Evolutionary conservation across 2,113 vertebrate species (phyloP), one percentile per base, ranked within the genome.

Genomic region (Gymnocephalus cernua): DNA sequence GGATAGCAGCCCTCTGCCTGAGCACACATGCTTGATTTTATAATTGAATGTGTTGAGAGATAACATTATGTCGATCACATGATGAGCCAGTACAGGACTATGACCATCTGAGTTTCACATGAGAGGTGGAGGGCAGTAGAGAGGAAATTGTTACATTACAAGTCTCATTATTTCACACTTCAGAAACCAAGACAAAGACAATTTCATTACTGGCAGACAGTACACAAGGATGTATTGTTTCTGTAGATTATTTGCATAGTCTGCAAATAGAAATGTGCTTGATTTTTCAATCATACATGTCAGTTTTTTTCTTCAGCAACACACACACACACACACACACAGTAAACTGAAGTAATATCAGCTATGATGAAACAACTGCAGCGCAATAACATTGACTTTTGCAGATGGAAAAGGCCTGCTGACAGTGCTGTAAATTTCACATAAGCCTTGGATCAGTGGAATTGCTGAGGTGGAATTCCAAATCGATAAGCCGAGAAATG

Each of bases 401-500:
- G 25, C 16, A 23, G 25, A 71, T 38, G 41, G 41, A 57, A 23
- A 47, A 68, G 53, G 9, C 38, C 29, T 12, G 16, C 51, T 59
- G 18, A 73, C 29, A 68, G 41, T 19, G 29, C 41, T 67, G 73
- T 48, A 79, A 72, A 47, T 58, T 58, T 74, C 53, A 62, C 13
- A 1, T 38, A 7, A 41, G 14, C 38, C 25, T 19, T 76, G 27
- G 75, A 76, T 76, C 70, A 58, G 74, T 41, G 25, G 47, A 73
- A 74, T 41, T 77, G 69, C 72, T 88, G 72, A 77, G 53, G 59
- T 66, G 53, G 45, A 79, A 76, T 79, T 70, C n/a, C 47, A 56
- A 59, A 79, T 62, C 41, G 76, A 83, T 75, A 87, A 80, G 56
- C 35, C 67, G 32, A 57, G 9, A 80, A 80, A 80, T 89, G 56